Base-by-base conservation (phyloP, 2,797 vertebrate species). In the Ctenopoma kingsleyae region DNA sequence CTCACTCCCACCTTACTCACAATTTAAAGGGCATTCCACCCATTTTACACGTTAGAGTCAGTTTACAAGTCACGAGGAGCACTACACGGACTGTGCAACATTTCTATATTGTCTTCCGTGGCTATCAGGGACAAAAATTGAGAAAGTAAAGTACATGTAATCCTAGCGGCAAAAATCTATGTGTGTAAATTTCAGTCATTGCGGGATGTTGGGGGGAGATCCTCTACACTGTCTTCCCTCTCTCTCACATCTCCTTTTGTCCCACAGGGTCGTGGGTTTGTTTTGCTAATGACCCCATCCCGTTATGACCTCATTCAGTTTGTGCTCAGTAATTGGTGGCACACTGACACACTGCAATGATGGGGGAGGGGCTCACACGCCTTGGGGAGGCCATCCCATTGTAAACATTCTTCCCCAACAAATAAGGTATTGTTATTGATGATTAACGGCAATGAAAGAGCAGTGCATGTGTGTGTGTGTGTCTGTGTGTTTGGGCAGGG, bases 221-320 rank as follows among this genome's bases (percentile, higher is more conserved):
- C 66, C 62, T 36, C 63, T 47, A 16, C 56, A 49, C 48, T 15
- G 52, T 71, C 60, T 46, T 32, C 63, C 51, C 61, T 36, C 35
- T 36, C 38, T 16, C 38, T 40, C 38, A 10, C 36, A 5, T 57
- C 16, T 57, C 15, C 48, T 55, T 63, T 51, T 50, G 40, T 82
- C 87, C 87, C 84, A 46, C 12, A 46, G 86, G 86, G 85, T 81
- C 69, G 40, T 1, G 74, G 87, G 87, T 90, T 89, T 91, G 89
- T 91, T 87, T 92, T 91, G 88, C 88, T 91, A 90, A 92, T 89
- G 85, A 90, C 87, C 86, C 87, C 87, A 87, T 92, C 91, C 88
- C 54, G 82, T 80, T 81, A 71, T 91, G 91, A 91, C 91, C 91
- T 91, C 89, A 90, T 92, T 92, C 78, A 87, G 80, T 75, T 84